Evolutionary conservation across 2,113 vertebrate species (phyloP), one percentile per base, ranked within the genome.

Genomic region (Pontoporia blainvillei): DNA sequence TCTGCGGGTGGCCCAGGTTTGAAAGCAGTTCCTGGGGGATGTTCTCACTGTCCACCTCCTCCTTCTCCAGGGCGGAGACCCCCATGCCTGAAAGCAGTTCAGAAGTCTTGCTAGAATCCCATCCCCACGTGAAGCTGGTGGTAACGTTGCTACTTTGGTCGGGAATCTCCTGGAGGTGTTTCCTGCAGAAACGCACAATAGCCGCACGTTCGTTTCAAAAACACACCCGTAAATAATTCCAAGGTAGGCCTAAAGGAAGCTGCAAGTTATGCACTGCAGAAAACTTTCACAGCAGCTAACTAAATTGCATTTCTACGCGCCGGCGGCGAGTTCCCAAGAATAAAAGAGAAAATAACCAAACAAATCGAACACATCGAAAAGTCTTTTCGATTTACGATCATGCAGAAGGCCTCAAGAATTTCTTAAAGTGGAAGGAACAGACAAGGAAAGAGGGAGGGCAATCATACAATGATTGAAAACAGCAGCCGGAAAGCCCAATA

Each of bases 161-260:
- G 0, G 99, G 98, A 83, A 99, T 98, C 72, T 99, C 99, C 97
- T 98, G 99, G 90, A 99, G 98, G 5, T 99, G 98, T 94, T 98
- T 99, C 94, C 98, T 99, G 97, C 81, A 91, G 76, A 93, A 95
- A 18, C n/a, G 10, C 66, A 97, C 82, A 98, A 97, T 54, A 89
- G 88, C 49, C 79, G 46, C 44, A 49, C 1, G 39, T 54, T 93
- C 46, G 87, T 95, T 95, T 79, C 57, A 86, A 92, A 91, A 96
- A 76, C 34, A 90, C 62, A 85, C 20, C 41, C 82, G n/a, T 73
- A 84, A 90, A 41, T 88, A 96, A 94, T 64, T 71, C 67, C 72
- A 81, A 81, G 46, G 17, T 18, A 86, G 89, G 94, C 72, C 94
- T 69, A 73, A 82, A 93, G 72, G 62, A 90, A 94, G 59, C 39